These are phyloP conservation scores for Eristalinus sepulchralis DNA, from an alignment of 2,888 invertebrate species.

Conservation along the genomic window DNA sequence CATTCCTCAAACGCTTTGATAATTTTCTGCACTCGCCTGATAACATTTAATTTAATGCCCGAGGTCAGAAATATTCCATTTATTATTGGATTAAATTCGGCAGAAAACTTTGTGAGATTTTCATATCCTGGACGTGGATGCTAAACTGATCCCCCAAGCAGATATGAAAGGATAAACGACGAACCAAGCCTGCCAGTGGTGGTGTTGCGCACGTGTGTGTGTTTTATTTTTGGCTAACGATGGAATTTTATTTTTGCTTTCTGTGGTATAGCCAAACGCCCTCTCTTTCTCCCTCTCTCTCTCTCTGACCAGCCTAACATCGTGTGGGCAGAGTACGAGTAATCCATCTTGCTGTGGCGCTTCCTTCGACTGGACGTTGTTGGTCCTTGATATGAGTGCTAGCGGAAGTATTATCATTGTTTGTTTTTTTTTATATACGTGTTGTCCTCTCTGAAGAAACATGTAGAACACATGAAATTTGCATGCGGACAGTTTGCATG, in stretches of 20 bases:
- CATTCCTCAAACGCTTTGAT: constrained; percentile 75
- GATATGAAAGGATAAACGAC: constrained; percentile 70
- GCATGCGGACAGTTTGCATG: constrained; percentile 76
- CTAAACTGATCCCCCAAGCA: constrained; percentile 69
- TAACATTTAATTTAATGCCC: constrained; percentile 82
- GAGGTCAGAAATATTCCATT: constrained; percentile 82
- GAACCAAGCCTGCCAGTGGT: constrained; percentile 16
- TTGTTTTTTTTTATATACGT: constrained; percentile 16
- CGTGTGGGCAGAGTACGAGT: constrained; percentile 60
- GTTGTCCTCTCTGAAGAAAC: constrained; percentile 62
- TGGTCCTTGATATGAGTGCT: constrained; percentile 56
- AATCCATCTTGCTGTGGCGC: constrained; percentile 54
- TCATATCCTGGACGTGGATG: constrained; percentile 64
- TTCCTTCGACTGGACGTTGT: constrained; percentile 42
- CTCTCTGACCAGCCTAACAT: constrained; percentile 53
- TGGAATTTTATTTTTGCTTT: constrained; percentile 60
- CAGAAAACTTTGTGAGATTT: constrained; percentile 76
- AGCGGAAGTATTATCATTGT: constrained; percentile 50
- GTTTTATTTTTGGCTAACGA: constrained; percentile 69
- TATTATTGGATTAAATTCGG: constrained; percentile 81
- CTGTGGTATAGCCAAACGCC: too few species aligned
- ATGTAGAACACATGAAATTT: constrained; percentile 77
- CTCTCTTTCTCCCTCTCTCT: too few species aligned
- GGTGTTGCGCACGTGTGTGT: constrained; percentile 26
- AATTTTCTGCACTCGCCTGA: constrained; percentile 81